phyloP scores from a whole-genome alignment of 2,113 vertebrate genomes.

The Takifugu bimaculatus region DNA sequence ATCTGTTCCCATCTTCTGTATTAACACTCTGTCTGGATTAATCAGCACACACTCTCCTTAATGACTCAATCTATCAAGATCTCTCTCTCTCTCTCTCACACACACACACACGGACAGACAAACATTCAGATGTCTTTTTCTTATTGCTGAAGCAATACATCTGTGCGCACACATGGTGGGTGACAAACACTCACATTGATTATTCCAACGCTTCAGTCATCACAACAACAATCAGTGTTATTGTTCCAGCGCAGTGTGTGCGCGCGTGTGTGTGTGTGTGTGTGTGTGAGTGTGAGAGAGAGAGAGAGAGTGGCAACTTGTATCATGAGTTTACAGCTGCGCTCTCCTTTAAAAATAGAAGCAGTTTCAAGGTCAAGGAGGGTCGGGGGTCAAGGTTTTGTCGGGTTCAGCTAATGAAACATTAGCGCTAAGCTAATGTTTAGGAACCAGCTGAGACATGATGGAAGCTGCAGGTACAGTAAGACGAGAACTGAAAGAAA shows the following conservation, averaged over 20 bases:
- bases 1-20: conserved; percentile 66
- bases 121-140: conserved; percentile 31
- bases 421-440: neutral
- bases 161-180: conserved; percentile 23
- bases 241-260: conserved; percentile 63
- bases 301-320: neutral
- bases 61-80: conserved; percentile 70
- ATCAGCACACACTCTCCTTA: conserved; percentile 70
- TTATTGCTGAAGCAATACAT: conserved; percentile 44
- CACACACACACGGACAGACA: conserved; percentile 13
- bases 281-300: neutral
- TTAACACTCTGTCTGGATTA: conserved; percentile 69
- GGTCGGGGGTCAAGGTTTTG: conserved; percentile 37
- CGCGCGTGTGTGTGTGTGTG: conserved; percentile 16
- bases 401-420: conserved; percentile 30
- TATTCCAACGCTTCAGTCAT: conserved; percentile 60
- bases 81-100: conserved; percentile 24
- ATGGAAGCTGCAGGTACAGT: neutral
- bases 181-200: conserved; percentile 68
- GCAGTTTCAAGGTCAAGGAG: conserved; percentile 8
- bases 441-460: neutral
- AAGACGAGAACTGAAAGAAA: neutral
- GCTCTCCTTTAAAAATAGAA: conserved; percentile 19
- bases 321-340: conserved; percentile 1
- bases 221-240: conserved; percentile 71